Evolutionary conservation across 35 echinoderm and acorn worm species (phyloP).

Genomic region (Heliocidaris tuberculata): DNA sequence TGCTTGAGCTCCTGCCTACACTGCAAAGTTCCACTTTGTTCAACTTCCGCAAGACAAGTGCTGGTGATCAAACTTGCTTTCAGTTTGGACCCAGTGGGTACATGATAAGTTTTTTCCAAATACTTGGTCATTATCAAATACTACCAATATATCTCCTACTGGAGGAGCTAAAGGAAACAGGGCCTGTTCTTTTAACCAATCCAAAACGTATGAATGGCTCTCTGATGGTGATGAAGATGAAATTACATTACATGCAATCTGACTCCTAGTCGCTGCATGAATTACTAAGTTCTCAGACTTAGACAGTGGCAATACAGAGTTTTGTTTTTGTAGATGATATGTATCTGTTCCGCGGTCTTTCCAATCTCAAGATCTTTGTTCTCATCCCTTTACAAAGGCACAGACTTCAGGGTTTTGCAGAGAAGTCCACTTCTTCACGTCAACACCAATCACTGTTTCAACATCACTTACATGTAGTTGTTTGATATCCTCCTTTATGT

Average conservation of each 20-base stretch:
- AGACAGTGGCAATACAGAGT: not conserved
- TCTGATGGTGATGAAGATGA: not conserved
- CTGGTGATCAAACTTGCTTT: slow-evolving; percentile 34
- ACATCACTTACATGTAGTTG: not conserved
- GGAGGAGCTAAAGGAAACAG: no score
- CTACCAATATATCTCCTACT: no score
- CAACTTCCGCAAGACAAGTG: slow-evolving; percentile 46
- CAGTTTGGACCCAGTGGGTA: slow-evolving; percentile 54
- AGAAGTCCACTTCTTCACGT: not conserved
- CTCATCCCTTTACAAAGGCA: not conserved
- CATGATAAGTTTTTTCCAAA: not conserved
- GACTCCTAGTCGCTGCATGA: not conserved
- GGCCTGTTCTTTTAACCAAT: no score
- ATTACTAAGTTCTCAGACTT: not conserved
- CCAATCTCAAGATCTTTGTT: not conserved
- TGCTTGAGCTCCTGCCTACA: slow-evolving; percentile 41
- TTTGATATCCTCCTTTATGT: not conserved
- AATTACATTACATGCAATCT: not conserved
- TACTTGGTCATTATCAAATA: no score
- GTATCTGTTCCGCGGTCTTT: not conserved
- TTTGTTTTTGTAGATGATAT: slow-evolving; percentile 8
- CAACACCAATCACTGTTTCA: not conserved
- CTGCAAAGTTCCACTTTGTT: slow-evolving; percentile 43
- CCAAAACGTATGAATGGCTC: no score
- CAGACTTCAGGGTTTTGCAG: not conserved